These are phyloP conservation scores for Antheraea yamamai DNA, from an alignment of 2,888 invertebrate species.

Conservation along the genomic window DNA sequence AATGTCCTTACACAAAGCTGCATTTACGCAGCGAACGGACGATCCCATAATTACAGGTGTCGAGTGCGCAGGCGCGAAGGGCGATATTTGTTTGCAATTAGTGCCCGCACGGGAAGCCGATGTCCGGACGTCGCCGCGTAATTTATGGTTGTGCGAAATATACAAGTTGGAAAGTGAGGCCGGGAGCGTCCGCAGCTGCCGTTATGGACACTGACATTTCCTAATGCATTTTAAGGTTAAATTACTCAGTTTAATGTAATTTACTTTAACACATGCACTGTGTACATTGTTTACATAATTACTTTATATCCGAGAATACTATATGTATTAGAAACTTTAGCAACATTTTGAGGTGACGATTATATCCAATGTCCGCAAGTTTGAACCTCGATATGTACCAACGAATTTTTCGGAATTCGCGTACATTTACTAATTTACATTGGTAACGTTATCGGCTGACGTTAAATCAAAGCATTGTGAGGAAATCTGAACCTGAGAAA, in stretches of 20 bases:
- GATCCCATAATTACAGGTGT: slow-evolving; percentile 58
- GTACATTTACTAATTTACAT: too few relatives aligned
- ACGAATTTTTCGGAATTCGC: too few relatives aligned
- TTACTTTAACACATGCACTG: neutral
- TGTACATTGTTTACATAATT: too few relatives aligned
- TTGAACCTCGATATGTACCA: too few relatives aligned
- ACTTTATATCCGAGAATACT: too few relatives aligned
- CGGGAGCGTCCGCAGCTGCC: slow-evolving; percentile 58
- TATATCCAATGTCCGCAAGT: too few relatives aligned
- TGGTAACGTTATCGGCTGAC: too few relatives aligned
- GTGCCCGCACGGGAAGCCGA: slow-evolving; percentile 48
- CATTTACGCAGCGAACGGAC: slow-evolving; percentile 48
- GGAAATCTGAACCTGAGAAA: too few relatives aligned
- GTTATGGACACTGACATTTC: slow-evolving; percentile 60
- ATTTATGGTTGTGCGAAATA: slow-evolving; percentile 61
- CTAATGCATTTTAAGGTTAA: slow-evolving; percentile 52
- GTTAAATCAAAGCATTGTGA: too few relatives aligned
- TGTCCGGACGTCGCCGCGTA: slow-evolving; percentile 55
- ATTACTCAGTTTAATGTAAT: slow-evolving; percentile 33
- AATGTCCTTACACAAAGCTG: slow-evolving; percentile 51
- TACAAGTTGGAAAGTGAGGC: slow-evolving; percentile 35
- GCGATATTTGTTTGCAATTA: slow-evolving; percentile 65
- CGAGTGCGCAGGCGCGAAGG: slow-evolving; percentile 55
- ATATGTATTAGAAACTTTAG: too few relatives aligned
- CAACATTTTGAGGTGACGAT: too few relatives aligned